A percentile compares a stretch with the other conserved stretches of the same genome.
Evolutionary conservation across 2,797 vertebrate genomes (phyloP).

Genomic region (Pelobates cultripes): DNA sequence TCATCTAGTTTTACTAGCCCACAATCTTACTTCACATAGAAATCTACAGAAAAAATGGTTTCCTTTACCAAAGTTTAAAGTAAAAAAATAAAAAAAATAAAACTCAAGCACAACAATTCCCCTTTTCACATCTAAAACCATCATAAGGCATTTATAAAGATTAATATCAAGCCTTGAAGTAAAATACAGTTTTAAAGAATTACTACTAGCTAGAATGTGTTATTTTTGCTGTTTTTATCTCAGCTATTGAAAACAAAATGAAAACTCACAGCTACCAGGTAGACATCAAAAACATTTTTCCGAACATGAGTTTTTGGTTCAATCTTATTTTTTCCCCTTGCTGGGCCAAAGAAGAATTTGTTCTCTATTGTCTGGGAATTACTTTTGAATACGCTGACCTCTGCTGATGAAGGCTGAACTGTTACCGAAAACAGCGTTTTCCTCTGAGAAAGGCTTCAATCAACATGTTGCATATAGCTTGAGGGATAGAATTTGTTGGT

Average conservation of each 20-base stretch:
- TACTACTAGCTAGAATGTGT: neutral
- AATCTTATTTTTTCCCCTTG: conserved; percentile 50
- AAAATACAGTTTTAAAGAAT: neutral
- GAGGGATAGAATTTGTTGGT: conserved; percentile 30
- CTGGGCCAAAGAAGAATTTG: conserved; percentile 60
- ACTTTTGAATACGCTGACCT: conserved; percentile 49
- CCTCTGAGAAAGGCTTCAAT: conserved; percentile 52
- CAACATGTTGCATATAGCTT: conserved; percentile 56
- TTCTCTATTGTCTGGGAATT: conserved; percentile 59
- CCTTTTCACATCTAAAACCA: neutral
- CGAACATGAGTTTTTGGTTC: conserved; percentile 61
- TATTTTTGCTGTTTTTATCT: conserved; percentile 23
- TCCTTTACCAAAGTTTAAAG: neutral
- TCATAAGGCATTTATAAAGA: conserved; percentile 16
- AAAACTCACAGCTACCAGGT: conserved; percentile 39
- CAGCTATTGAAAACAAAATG: conserved; percentile 19
- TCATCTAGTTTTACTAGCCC: too few relatives aligned
- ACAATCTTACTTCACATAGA: too few relatives aligned
- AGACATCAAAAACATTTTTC: conserved; percentile 65
- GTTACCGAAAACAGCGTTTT: conserved; percentile 48
- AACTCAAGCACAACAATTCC: neutral
- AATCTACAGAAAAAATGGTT: too few relatives aligned
- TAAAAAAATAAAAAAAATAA: neutral
- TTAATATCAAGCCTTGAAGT: neutral
- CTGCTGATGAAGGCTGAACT: conserved; percentile 53